Conservation (phyloP, 2,113 vertebrate genomes). For the Bettongia penicillata region DNA sequence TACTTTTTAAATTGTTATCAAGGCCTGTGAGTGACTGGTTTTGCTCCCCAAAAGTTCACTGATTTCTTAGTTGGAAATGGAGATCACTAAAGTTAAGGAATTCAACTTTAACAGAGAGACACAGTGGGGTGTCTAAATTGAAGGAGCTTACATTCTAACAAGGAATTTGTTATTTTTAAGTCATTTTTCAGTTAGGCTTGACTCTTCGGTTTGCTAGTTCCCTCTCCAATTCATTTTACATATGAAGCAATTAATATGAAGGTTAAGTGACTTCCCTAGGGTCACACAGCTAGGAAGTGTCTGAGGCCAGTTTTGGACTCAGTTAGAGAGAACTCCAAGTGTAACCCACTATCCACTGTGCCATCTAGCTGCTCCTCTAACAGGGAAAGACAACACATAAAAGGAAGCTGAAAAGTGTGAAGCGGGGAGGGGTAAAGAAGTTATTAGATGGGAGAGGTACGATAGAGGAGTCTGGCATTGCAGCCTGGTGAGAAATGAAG, state of each 20-base stretch:
- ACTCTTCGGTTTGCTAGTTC: no score
- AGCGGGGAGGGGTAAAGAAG: not conserved
- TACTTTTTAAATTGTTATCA: not conserved
- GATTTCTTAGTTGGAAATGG: constrained; percentile 31
- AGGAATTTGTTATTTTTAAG: no score
- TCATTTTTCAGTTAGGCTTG: no score
- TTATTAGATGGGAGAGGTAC: not conserved
- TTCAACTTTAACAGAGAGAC: not conserved
- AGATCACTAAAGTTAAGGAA: constrained; percentile 21
- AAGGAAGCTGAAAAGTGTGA: not conserved
- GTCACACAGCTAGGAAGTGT: not conserved
- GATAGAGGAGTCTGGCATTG: not conserved
- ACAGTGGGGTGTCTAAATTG: no score
- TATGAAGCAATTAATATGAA: no score
- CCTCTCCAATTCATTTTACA: no score
- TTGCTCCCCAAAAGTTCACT: not conserved
- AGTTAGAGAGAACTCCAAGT: not conserved
- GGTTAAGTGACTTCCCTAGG: not conserved
- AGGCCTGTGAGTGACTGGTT: no score
- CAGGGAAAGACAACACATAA: not conserved
- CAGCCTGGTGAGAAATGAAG: not conserved
- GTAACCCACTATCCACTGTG: not conserved
- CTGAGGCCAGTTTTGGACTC: not conserved
- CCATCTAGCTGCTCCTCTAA: not conserved
- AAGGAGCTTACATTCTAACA: no score